phyloP scores from a whole-genome alignment of 2,888 invertebrate genomes.

The Halocaridina rubra region DNA sequence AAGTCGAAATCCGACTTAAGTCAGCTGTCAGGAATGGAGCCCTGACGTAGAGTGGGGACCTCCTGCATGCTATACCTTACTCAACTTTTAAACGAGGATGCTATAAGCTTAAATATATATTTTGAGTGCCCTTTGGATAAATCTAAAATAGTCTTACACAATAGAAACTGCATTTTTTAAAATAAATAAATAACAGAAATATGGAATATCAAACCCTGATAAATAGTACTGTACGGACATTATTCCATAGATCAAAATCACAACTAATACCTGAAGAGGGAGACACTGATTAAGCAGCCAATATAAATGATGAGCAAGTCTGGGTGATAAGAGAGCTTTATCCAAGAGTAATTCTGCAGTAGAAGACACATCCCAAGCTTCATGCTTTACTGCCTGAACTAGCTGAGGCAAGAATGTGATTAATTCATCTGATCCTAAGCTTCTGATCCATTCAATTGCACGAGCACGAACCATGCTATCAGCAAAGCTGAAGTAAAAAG shows the following conservation, averaged over 20 bases:
- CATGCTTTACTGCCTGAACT: slow-evolving; percentile 89
- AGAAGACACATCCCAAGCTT: slow-evolving; percentile 90
- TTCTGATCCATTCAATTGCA: slow-evolving; percentile 85
- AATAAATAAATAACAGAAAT: too few species aligned
- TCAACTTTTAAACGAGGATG: too few species aligned
- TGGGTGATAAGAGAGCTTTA: slow-evolving; percentile 84
- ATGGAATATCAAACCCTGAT: too few species aligned
- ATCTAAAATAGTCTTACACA: too few species aligned
- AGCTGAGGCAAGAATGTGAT: slow-evolving; percentile 93
- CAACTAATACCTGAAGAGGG: slow-evolving; percentile 83
- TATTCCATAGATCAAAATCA: background rate
- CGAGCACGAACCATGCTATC: slow-evolving; percentile 87
- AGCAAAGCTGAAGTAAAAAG: slow-evolving; percentile 79
- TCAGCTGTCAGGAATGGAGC: too few species aligned
- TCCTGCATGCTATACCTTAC: too few species aligned
- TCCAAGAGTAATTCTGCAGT: slow-evolving; percentile 83
- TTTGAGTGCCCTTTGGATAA: too few species aligned
- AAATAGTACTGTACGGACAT: background rate
- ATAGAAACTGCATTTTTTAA: too few species aligned
- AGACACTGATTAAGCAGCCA: slow-evolving; percentile 90
- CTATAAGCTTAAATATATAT: too few species aligned
- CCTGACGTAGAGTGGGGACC: too few species aligned
- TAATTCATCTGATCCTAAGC: slow-evolving; percentile 86
- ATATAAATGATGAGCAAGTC: slow-evolving; percentile 94
- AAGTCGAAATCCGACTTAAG: too few species aligned